Conservation (phyloP, 2,797 vertebrate genomes). For the Alfaro cultratus region DNA sequence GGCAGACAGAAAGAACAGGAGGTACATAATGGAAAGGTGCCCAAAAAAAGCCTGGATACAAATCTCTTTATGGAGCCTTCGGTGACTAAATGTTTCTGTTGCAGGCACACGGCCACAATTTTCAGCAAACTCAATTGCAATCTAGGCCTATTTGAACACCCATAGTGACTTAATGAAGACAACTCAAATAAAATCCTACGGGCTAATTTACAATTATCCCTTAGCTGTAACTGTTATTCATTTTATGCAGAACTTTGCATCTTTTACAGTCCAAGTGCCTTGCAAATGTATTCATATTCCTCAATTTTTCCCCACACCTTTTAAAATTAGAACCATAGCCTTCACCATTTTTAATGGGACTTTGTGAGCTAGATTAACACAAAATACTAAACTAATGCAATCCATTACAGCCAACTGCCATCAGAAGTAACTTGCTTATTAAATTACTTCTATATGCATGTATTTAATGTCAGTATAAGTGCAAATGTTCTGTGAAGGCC, state of each 20-base stretch:
- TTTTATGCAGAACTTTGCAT: neutral
- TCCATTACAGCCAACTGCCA: neutral
- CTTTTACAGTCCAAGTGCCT: neutral
- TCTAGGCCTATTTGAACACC: neutral
- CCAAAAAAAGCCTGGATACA: slow-evolving; percentile 28
- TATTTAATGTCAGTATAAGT: neutral
- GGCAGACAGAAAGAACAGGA: slow-evolving; percentile 18
- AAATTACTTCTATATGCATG: neutral
- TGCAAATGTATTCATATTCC: neutral
- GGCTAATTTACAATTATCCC: neutral
- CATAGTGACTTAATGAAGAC: neutral
- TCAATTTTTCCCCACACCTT: neutral
- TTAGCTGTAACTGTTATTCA: neutral
- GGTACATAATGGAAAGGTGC: slow-evolving; percentile 28
- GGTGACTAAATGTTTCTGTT: slow-evolving; percentile 28
- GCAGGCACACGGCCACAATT: slow-evolving; percentile 11
- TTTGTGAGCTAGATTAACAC: neutral
- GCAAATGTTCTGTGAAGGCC: neutral
- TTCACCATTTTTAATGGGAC: neutral
- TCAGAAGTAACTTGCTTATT: neutral
- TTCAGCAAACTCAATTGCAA: neutral
- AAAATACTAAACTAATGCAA: neutral
- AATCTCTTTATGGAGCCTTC: slow-evolving; percentile 22
- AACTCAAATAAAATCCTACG: neutral
- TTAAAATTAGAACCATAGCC: neutral